Evolutionary conservation across 2,888 invertebrate species (phyloP), one percentile per base, ranked within the genome.

Genomic region (Drosophila pullipes): DNA sequence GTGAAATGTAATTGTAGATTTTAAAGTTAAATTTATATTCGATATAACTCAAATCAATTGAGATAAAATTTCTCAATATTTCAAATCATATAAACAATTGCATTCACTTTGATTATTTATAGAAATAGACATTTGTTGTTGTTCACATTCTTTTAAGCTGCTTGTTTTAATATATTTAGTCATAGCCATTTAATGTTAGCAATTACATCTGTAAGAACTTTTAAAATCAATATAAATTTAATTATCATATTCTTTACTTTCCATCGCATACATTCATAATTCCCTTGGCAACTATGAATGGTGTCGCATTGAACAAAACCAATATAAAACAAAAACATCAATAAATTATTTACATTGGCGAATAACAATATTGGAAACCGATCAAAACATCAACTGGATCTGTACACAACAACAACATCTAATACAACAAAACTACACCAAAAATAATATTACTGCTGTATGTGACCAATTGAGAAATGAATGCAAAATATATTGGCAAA

Each of bases 171-270:
- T 30, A 4, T 3, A 25, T 47, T 30, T 52, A 47, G 25, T 10
- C 39, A 35, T 55, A 41, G 44, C 16, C 28, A 41, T 60, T 66
- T 41, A 33, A 22, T 60, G n/a, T 37, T 50, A 47, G 57, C 52
- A 61, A 7, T 57, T 39, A 4, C 25, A 49, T 67, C 5, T 61
- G 41, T 54, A 50, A 25, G 25, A 69, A 71, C 53, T 59, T 31
- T 39, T 30, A 6, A 25, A 75, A 47, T 60, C 52, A 30, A 71
- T 63, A 77, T 54, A 58, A 85, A 81, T 82, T 82, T 70, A 85
- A 82, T 66, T 67, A 66, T 74, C 69, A 77, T 76, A 74, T 87
- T 89, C 69, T 89, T 82, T 83, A 81, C 78, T 86, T 87, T 75
- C 74, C 78, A 81, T 75, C 62, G 71, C 64, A 52, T 22, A 55